Evolutionary conservation across 2,797 vertebrate genomes (phyloP), one percentile per base, ranked within the genome.

Genomic region (Hipposideros larvatus): DNA sequence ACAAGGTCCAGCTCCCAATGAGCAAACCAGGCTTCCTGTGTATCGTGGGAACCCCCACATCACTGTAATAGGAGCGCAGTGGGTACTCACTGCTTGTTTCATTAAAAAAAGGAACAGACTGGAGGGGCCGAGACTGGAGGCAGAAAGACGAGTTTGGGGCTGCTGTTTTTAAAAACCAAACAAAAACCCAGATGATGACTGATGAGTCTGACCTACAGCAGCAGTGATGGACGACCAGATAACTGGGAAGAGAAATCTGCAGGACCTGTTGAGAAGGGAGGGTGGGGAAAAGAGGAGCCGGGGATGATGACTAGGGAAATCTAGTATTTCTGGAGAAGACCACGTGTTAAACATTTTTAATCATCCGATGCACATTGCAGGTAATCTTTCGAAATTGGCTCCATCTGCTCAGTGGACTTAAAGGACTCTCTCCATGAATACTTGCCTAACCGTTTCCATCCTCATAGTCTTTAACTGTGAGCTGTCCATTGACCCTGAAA

Each of bases 251-350:
- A 7, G 70, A 53, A 66, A 24, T 19, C 37, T 37, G 9, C 2
- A 0, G 31, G 19, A 37, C 13, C 3, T 2, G 11, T 0, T 1
- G n/a, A n/a, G 48, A 63, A 2, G 53, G 4, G 87, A 83, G 59
- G 77, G 7, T 0, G 1, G 13, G 41, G 51, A 22, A 10, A 15
- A 7, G n/a, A 1, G 16, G 41, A n/a, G 11, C 4, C 57, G 2
- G 5, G 34, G 65, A 41, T 2, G 6, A 8, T 19, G 4, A 21
- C 4, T 10, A 13, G 83, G 48, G 61, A 28, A 79, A 37, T 24
- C 28, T 2, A 9, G 41, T 7, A 31, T 80, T 53, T 70, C 53
- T 15, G 51, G 18, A 31, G 55, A 14, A 90, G 46, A 41, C 55
- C 53, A 2, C 0, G 22, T 4, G 48, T n/a, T 53, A 18, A 37